These are phyloP conservation scores for Lacerta viridis DNA, from an alignment of 2,797 vertebrate genomes.

Conservation along the genomic window DNA sequence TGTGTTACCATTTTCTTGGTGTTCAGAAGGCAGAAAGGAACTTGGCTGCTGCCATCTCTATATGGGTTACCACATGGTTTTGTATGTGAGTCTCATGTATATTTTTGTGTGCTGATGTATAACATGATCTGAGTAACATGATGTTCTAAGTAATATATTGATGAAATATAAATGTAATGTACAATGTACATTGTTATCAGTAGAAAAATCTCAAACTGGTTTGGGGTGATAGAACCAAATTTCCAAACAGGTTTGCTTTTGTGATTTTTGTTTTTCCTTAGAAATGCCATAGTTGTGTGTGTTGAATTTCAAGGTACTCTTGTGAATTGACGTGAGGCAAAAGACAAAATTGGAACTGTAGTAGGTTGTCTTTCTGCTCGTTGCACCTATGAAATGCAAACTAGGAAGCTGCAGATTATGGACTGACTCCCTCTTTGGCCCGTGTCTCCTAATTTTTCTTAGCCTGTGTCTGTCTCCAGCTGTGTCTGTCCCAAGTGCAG, in stretches of 20 bases:
- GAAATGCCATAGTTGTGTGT: conserved; percentile 61
- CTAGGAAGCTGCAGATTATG: not conserved
- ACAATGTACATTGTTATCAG: conserved; percentile 41
- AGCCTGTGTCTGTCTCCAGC: not conserved
- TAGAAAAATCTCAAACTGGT: conserved; percentile 44
- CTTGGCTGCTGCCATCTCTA: conserved; percentile 41
- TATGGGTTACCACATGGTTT: conserved; percentile 56
- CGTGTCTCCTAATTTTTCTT: not conserved
- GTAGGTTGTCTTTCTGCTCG: not conserved
- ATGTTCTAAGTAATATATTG: conserved; percentile 51
- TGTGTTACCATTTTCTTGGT: conserved; percentile 54
- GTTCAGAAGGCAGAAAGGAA: conserved; percentile 60
- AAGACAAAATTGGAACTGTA: not conserved
- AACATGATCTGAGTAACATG: conserved; percentile 31
- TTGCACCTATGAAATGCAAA: not conserved
- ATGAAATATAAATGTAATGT: conserved; percentile 48
- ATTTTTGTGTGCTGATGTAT: conserved; percentile 57
- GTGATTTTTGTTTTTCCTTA: conserved; percentile 47
- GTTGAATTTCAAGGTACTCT: conserved; percentile 37
- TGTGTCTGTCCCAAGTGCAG: not conserved
- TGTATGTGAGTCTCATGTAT: conserved; percentile 52
- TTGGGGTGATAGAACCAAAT: conserved; percentile 47
- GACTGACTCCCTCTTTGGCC: not conserved
- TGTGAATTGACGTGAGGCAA: conserved; percentile 54
- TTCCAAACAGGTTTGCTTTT: conserved; percentile 30